phyloP scores from a whole-genome alignment of 2,888 invertebrate genomes.

The Torymus texanus region DNA sequence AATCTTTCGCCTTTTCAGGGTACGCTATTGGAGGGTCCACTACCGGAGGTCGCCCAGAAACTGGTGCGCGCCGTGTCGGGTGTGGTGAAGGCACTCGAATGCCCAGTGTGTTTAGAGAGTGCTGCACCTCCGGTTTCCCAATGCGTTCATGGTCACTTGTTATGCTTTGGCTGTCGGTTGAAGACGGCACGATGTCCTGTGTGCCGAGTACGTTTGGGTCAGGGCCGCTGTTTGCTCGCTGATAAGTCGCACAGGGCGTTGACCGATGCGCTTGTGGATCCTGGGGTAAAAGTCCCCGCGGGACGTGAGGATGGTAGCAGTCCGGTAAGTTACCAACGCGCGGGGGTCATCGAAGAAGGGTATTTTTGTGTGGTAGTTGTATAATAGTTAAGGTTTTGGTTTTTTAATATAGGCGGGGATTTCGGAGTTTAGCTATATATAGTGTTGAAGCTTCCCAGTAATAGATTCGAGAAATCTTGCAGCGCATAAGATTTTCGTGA shows the following conservation, averaged over 20 bases:
- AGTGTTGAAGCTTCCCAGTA: too few relatives aligned
- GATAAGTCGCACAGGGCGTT: slow-evolving; percentile 70
- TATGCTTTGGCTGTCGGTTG: slow-evolving; percentile 78
- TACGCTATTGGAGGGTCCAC: slow-evolving; percentile 65
- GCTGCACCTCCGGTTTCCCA: slow-evolving; percentile 80
- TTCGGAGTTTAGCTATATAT: too few relatives aligned
- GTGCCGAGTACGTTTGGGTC: slow-evolving; percentile 77
- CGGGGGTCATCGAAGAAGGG: too few relatives aligned
- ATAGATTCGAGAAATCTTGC: too few relatives aligned
- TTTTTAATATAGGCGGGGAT: too few relatives aligned
- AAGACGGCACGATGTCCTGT: slow-evolving; percentile 79
- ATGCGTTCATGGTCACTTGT: slow-evolving; percentile 81
- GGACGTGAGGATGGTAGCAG: slow-evolving; percentile 50
- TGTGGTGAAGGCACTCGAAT: slow-evolving; percentile 76
- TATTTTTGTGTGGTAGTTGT: too few relatives aligned
- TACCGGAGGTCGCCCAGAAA: slow-evolving; percentile 70
- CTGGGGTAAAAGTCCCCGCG: slow-evolving; percentile 37
- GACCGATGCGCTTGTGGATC: slow-evolving; percentile 65
- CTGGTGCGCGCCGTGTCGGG: slow-evolving; percentile 69
- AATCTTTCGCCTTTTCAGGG: slow-evolving; percentile 55
- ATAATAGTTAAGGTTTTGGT: too few relatives aligned
- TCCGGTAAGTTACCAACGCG: slow-evolving; percentile 4
- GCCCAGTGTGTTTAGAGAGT: slow-evolving; percentile 81
- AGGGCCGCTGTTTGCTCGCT: slow-evolving; percentile 71
- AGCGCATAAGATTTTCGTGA: too few relatives aligned